Conservation (phyloP, 2,113 vertebrate species). For the Lethenteron camtschaticum region DNA sequence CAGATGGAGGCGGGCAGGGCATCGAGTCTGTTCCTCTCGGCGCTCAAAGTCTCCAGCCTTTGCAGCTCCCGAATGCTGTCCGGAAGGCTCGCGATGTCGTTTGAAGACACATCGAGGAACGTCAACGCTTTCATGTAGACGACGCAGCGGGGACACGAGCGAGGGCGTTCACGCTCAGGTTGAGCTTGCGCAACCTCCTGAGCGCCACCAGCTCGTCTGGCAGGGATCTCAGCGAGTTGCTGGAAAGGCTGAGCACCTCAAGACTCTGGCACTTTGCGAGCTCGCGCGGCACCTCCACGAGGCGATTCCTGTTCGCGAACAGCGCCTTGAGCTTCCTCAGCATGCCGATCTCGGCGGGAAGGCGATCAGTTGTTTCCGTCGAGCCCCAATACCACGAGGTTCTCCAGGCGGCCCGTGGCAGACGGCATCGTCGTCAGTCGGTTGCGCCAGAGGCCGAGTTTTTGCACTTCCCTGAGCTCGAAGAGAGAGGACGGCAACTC, state of each 20-base stretch:
- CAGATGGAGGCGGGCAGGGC: slow-evolving; percentile 48
- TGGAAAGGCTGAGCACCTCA: slow-evolving; percentile 67
- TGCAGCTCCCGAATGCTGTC: slow-evolving; percentile 62
- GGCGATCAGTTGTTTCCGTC: slow-evolving; percentile 46
- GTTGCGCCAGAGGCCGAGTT: slow-evolving; percentile 71
- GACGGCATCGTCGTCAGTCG: slow-evolving; percentile 36
- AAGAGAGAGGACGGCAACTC: slow-evolving; percentile 48
- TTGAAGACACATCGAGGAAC: slow-evolving; percentile 67
- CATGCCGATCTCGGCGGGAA: slow-evolving; percentile 51
- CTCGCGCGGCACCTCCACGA: slow-evolving; percentile 55
- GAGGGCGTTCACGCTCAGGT: slow-evolving; percentile 67
- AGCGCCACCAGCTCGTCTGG: slow-evolving; percentile 38
- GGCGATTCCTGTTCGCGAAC: slow-evolving; percentile 52
- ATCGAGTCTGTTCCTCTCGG: slow-evolving; percentile 54
- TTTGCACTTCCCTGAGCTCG: slow-evolving; percentile 58
- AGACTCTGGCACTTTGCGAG: slow-evolving; percentile 43
- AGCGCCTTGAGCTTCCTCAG: slow-evolving; percentile 54
- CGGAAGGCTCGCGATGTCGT: slow-evolving; percentile 52
- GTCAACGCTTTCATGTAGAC: slow-evolving; percentile 47
- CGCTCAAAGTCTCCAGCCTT: slow-evolving; percentile 55
- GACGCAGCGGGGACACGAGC: slow-evolving; percentile 51
- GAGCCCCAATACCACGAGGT: slow-evolving; percentile 58
- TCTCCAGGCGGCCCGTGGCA: slow-evolving; percentile 35
- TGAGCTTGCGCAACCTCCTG: slow-evolving; percentile 45
- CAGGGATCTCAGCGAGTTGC: slow-evolving; percentile 50